Evolutionary conservation across 2,797 vertebrate genomes (phyloP), one percentile per base, ranked within the genome.

Genomic region (Champsocephalus esox): DNA sequence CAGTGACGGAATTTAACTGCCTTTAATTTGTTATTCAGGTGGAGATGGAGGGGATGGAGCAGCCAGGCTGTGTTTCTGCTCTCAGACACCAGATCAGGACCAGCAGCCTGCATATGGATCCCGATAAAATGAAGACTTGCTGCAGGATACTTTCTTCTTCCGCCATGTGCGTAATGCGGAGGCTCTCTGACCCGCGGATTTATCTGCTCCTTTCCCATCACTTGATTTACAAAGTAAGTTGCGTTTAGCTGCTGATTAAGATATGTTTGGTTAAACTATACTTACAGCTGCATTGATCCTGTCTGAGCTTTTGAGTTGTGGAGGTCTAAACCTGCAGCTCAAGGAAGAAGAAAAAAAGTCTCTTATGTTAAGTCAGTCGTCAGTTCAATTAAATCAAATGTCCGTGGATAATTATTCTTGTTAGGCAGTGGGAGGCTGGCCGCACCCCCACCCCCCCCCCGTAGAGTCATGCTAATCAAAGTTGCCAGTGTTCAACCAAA

Each of bases 11-110:
- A 93, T 91, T 84, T 91, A 89, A 76, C 67, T 77, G 86, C 85
- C 88, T 92, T 91, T 89, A 92, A 93, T 87, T 88, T 89, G 82
- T 87, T 82, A 87, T 92, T 92, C 75, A 91, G 86, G 87, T 92
- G 84, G 86, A 91, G 90, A 91, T 82, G 89, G 87, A 90, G 86
- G 88, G 85, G 79, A 69, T 86, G 81, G 84, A 83, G 88, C 65
- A 85, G 78, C 81, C 73, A 45, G 79, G 62, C 80, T 8, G 50
- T 46, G 89, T 68, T 70, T 28, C 77, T 77, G 81, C 85, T 87
- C 87, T 32, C 89, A 87, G 78, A 78, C 80, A 72, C 76, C 82
- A 76, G 77, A 77, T 58, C 56, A 54, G 64, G 80, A 85, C 82
- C 77, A 55, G 88, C 81, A 87, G 75, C 60, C 66, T 84, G 74